A percentile compares a stretch with the other conserved stretches of the same genome.
Conservation (phyloP, 2,113 vertebrate genomes). For the Axis porcinus region DNA sequence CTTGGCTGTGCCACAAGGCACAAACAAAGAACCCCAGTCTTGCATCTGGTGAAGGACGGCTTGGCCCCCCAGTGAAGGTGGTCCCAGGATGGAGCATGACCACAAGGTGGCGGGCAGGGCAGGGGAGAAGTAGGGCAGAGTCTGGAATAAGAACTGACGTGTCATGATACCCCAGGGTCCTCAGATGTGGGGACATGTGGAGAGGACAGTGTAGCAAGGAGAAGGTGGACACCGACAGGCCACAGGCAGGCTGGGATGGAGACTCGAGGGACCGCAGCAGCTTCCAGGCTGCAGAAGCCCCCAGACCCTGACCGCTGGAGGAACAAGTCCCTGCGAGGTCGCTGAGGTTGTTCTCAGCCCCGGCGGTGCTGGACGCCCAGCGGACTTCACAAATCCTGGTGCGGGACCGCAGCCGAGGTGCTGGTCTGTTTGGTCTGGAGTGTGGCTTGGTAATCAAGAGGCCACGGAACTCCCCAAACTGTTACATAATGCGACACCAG, state of each 20-base stretch:
- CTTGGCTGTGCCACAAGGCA: background rate
- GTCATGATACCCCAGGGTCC: background rate
- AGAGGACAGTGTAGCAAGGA: rapidly evolving
- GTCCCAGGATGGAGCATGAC: background rate
- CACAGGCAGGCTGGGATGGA: background rate
- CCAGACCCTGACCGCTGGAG: background rate
- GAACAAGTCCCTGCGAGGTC: background rate
- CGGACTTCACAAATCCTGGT: rapidly evolving
- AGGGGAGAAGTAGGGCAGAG: background rate
- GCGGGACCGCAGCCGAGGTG: rapidly evolving
- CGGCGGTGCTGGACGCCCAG: too few species aligned
- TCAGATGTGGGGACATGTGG: background rate
- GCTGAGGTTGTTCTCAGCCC: background rate
- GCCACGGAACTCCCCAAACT: background rate
- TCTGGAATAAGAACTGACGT: background rate
- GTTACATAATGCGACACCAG: background rate
- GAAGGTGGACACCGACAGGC: background rate
- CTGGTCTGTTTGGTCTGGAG: rapidly evolving
- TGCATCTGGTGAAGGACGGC: background rate
- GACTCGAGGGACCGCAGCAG: background rate
- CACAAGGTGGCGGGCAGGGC: rapidly evolving
- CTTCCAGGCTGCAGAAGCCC: background rate
- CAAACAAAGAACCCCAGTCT: background rate
- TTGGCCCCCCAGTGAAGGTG: background rate
- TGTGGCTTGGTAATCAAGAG: background rate